Base-by-base conservation (phyloP, 2,113 vertebrate genomes). In the Semicossyphus pulcher region DNA sequence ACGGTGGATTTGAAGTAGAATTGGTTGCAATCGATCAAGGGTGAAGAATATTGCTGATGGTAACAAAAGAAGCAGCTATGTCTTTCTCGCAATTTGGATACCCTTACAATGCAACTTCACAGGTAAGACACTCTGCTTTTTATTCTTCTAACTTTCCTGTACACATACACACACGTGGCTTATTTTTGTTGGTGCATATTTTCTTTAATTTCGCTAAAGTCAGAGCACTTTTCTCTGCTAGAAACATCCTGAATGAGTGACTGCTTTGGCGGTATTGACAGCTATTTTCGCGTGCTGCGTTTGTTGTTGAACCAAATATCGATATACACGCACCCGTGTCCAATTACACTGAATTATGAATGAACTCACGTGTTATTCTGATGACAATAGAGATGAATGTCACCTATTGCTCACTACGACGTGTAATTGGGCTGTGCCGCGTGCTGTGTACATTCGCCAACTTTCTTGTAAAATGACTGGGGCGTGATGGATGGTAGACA, bases 81-180 rank as follows among this genome's bases (percentile, higher is more conserved):
- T 97, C 97, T 92, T 99, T 99, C 94, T 95, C 97, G 65, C 97
- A 97, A 92, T 98, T 99, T 89, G 97, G 97, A 95, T 98, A 98
- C 85, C 96, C 97, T 29, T 99, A 98, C 87, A 94, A 95, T 94
- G 92, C 95, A 90, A 93, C 96, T 91, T 96, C 97, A 78, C 97
- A 99, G 97, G 97, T 99, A 97, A 98, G 97, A 56, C 57, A 60
- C 66, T 74, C 34, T 58, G 49, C 39, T 44, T 84, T 81, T 72
- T 64, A 78, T 84, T 51, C 29, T 59, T 14, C 1, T 76, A 62
- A 79, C 36, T 78, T 61, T 51, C 32, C 18, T 18, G 9, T 61
- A 18, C 28, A 31, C 32, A 16, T 28, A 20, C 61, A 21, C 32
- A 1, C n/a, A 18, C 10, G 26, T 10, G 5, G 1, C 28, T 9